Percentiles rank a stretch among this genome's conserved stretches.
These are phyloP conservation scores for Halcyon smyrnensis DNA, from an alignment of 2,797 vertebrate species.

Conservation along the genomic window DNA sequence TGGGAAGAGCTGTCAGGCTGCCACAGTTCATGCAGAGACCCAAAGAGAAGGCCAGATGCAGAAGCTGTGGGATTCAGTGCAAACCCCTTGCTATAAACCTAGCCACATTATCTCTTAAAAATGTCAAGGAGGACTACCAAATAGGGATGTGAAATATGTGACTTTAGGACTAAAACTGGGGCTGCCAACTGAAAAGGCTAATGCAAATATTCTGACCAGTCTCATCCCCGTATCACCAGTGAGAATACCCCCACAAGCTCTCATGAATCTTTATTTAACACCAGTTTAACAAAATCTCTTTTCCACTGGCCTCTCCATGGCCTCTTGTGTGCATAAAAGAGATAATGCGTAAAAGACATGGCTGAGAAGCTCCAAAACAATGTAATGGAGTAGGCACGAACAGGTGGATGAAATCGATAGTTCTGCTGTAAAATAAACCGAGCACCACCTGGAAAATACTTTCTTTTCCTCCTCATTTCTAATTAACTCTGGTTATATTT, in stretches of 20 bases:
- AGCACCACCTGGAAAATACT: constrained; percentile 32
- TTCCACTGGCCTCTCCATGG: neutral
- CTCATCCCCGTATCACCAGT: neutral
- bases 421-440: constrained; percentile 35
- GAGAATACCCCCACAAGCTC: neutral
- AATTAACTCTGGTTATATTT: constrained; percentile 17
- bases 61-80: neutral
- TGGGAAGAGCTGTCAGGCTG: neutral
- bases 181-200: neutral
- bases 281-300: neutral
- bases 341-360: neutral
- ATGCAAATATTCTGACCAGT: neutral
- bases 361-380: neutral
- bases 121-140: neutral
- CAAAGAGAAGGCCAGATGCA: neutral
- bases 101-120: neutral
- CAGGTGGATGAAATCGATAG: constrained; percentile 44
- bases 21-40: neutral
- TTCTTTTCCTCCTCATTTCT: neutral
- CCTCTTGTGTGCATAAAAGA: neutral
- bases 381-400: neutral
- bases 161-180: neutral
- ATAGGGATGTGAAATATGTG: neutral
- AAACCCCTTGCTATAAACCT: neutral
- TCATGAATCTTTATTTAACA: neutral